These are phyloP conservation scores for Archegozetes longisetosus DNA, from an alignment of 1,140 invertebrate species.

Conservation along the genomic window DNA sequence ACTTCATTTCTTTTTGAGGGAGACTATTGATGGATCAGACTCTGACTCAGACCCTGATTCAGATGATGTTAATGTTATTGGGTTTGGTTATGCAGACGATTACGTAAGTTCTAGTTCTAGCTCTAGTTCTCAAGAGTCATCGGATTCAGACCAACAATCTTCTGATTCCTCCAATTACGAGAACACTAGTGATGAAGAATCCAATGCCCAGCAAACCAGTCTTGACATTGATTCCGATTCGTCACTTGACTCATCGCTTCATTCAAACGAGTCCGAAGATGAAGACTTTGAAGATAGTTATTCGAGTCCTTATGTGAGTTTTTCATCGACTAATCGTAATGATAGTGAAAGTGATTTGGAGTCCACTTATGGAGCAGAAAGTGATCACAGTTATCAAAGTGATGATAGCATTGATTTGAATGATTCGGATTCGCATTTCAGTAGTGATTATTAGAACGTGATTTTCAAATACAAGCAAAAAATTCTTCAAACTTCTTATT, in stretches of 20 bases:
- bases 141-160: not conserved
- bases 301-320: not conserved
- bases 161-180: not conserved
- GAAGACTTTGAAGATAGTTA: not conserved
- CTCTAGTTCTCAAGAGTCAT: no score
- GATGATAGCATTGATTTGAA: not conserved
- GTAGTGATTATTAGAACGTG: no score
- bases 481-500: no score
- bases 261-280: not conserved
- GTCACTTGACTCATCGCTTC: not conserved
- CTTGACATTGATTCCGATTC: not conserved
- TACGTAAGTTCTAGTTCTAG: no score
- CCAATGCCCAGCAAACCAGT: no score
- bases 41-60: no score
- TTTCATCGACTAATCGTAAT: not conserved
- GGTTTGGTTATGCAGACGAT: no score
- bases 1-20: no score
- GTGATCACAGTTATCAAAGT: not conserved
- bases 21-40: no score
- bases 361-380: not conserved
- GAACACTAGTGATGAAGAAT: not conserved
- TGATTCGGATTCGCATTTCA: no score
- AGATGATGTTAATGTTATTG: no score
- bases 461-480: no score
- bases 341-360: not conserved